Base-by-base conservation (phyloP, 2,797 vertebrate species). In the Leptodactylus fallax region DNA sequence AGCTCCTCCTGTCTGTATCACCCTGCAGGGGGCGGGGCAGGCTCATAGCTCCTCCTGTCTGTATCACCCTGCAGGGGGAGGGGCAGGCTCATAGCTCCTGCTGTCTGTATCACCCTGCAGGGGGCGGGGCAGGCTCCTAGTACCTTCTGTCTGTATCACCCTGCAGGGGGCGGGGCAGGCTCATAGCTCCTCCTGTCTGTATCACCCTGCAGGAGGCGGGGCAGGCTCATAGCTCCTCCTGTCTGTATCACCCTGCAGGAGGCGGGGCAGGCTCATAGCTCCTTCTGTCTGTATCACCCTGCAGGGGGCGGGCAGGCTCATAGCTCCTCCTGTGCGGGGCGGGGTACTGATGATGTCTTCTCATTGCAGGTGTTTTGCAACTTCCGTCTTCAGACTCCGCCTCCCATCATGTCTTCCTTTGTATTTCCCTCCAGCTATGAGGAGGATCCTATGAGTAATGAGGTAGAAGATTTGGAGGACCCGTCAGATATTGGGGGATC, bases 381-480 rank as follows among this genome's bases (percentile, higher is more conserved):
- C 67, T 88, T 85, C 27, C 45, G 56, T 6, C 83, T 88, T 0
- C 49, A 81, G 36, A 67, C 87, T 19, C 87, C 87, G 4, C 78
- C 87, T 74, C 87, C 87, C 4, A 77, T 88, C 47, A 85, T 88
- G 77, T 58, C 87, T 45, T 71, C 77, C 25, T 45, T 77, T 55
- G 14, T 81, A 6, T 76, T 45, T 51, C 7, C 25, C 6, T 11
- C 79, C 17, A 11, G 4, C 21, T 51, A 23, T 53, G 19, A 74
- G 6, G 71, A 74, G 10, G 11, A 51, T 23, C 72, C 67, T 36
- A 69, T 53, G 25, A 6, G 11, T 53, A 47, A 76, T n/a, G 71
- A 74, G 3, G 72, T 4, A n/a, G 72, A 49, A 21, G 47, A 1
- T 53, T 2, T 7, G 19, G 72, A 3, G 21, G 47, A 23, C 3